phyloP scores from a whole-genome alignment of 2,113 vertebrate genomes.

The Symphodus melops region DNA sequence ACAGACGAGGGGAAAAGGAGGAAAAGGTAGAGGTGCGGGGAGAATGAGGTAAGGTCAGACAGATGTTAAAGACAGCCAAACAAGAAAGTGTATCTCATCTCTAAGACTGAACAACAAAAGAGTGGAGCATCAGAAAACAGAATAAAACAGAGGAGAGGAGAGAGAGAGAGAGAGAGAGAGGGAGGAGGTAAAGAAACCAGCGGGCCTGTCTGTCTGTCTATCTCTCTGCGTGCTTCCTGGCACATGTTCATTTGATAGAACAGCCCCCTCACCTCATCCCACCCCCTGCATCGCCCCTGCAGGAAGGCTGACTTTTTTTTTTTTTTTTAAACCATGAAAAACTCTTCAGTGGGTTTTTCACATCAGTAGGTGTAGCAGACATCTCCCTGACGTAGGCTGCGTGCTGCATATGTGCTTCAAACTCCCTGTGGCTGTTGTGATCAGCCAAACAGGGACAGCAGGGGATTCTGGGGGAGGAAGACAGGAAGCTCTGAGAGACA shows the following conservation, averaged over 20 bases:
- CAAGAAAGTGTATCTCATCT: constrained; percentile 58
- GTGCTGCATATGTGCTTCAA: constrained; percentile 39
- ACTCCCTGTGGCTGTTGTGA: constrained; percentile 33
- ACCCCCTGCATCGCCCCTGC: constrained; percentile 36
- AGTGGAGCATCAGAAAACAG: constrained; percentile 23
- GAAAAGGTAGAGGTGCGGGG: constrained; percentile 29
- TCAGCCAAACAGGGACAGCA: constrained; percentile 28
- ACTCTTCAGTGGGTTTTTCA: constrained; percentile 37
- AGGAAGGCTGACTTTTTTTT: constrained; percentile 18
- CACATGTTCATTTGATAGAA: constrained; percentile 38
- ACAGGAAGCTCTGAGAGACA: constrained; percentile 29
- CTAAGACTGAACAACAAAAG: constrained; percentile 52
- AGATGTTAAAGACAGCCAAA: constrained; percentile 65
- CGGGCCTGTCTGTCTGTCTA: constrained; percentile 39
- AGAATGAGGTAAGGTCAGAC: constrained; percentile 45
- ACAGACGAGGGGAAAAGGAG: not conserved
- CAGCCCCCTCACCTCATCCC: not conserved
- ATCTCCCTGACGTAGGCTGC: constrained; percentile 40
- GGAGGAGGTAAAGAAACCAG: constrained; percentile 47
- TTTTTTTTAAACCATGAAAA: constrained; percentile 16
- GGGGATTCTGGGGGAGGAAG: constrained; percentile 40
- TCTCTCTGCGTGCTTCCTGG: constrained; percentile 24
- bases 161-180: constrained; percentile 33
- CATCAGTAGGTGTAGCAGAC: constrained; percentile 42
- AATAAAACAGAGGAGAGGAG: constrained; percentile 45